Conservation (phyloP, 2,113 vertebrate genomes). For the Mesoclemmys tuberculata region DNA sequence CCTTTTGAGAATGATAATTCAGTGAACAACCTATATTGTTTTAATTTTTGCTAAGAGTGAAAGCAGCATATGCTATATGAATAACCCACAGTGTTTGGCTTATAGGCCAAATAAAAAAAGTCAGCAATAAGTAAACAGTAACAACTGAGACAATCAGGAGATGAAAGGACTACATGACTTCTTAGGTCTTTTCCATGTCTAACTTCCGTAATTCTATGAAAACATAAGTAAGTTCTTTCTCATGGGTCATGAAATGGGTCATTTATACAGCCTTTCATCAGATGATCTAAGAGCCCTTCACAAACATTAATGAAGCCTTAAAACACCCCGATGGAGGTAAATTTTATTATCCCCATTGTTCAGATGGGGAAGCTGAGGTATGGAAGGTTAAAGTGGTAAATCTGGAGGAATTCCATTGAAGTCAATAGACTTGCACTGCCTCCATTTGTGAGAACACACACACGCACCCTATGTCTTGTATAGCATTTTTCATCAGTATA, state of each 20-base stretch:
- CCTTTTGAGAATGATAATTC: conserved; percentile 47
- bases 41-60: conserved; percentile 74
- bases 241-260: background rate
- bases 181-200: background rate
- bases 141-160: conserved; percentile 69
- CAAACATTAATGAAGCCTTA: background rate
- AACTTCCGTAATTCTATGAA: background rate
- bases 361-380: background rate
- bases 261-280: background rate
- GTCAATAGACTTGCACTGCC: background rate
- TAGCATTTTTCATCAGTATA: background rate
- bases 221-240: background rate
- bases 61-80: conserved; percentile 81
- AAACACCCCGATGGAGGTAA: background rate
- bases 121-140: conserved; percentile 75
- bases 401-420: conserved; percentile 7
- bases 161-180: conserved; percentile 12
- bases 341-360: background rate
- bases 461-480: background rate
- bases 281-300: background rate
- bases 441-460: background rate
- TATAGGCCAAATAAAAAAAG: conserved; percentile 83
- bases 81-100: conserved; percentile 83
- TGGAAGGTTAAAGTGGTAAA: background rate
- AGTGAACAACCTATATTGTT: conserved; percentile 63